Percentiles rank a stretch among this genome's conserved stretches.
phyloP scores from a whole-genome alignment of 2,113 vertebrate genomes.

The Triplophysa tibetana region DNA sequence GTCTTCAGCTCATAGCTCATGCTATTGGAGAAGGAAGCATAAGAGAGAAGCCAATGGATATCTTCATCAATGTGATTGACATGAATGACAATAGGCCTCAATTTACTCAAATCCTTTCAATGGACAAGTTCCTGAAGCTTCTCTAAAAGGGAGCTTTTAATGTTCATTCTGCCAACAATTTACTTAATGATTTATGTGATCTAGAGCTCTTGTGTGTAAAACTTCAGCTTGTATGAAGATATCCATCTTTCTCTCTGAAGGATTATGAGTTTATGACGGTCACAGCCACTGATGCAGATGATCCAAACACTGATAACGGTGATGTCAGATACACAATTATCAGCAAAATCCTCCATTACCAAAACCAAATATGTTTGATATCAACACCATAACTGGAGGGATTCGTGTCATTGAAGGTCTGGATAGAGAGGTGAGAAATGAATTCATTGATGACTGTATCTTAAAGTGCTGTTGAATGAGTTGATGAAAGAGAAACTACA shows the following conservation, averaged over 20 bases:
- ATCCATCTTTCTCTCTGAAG: constrained; percentile 24
- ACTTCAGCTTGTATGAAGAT: too few species aligned
- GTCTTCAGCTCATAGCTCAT: constrained; percentile 60
- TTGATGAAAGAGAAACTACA: neutral
- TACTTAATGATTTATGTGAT: too few species aligned
- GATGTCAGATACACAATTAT: constrained; percentile 71
- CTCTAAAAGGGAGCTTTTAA: neutral
- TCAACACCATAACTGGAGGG: constrained; percentile 65
- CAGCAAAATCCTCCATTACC: constrained; percentile 61
- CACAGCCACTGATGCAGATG: constrained; percentile 73
- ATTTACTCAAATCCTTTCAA: constrained; percentile 61
- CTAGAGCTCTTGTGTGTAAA: too few species aligned
- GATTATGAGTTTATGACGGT: constrained; percentile 78
- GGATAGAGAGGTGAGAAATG: constrained; percentile 75
- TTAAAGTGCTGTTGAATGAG: neutral
- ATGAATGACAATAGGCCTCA: constrained; percentile 71
- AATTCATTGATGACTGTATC: neutral
- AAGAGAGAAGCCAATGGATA: neutral
- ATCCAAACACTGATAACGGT: constrained; percentile 63
- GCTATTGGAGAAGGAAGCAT: constrained; percentile 28
- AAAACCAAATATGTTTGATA: constrained; percentile 67
- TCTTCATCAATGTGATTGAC: constrained; percentile 58
- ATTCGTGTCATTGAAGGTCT: constrained; percentile 75
- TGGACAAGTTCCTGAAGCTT: constrained; percentile 68
- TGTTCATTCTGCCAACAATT: too few species aligned